Evolutionary conservation across 2,113 vertebrate genomes (phyloP).

Genomic region (Notarius quadriscutis): DNA sequence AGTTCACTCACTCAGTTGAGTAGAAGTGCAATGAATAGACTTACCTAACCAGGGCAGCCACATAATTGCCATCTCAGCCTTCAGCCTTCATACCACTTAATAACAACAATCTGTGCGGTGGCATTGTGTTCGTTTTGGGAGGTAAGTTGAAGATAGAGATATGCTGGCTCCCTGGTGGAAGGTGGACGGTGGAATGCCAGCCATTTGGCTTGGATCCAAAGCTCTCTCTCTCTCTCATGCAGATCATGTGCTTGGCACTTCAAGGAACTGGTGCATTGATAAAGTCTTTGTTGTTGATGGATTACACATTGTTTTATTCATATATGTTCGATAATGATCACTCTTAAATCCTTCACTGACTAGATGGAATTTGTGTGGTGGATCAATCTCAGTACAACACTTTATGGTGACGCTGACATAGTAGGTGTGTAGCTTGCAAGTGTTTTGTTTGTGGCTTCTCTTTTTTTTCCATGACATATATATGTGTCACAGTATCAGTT

Average conservation of each 20-base stretch:
- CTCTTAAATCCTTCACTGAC: neutral
- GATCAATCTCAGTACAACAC: neutral
- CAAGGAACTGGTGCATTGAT: constrained; percentile 10
- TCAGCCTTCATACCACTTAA: constrained; percentile 51
- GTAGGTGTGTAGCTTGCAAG: neutral
- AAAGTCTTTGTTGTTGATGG: neutral
- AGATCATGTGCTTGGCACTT: constrained; percentile 20
- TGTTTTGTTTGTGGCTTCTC: neutral
- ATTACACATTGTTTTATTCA: neutral
- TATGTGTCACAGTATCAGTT: neutral
- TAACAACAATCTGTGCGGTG: constrained; percentile 44
- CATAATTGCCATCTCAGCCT: constrained; percentile 26
- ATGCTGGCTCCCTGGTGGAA: constrained; percentile 1
- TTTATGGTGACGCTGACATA: neutral
- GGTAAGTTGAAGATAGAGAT: constrained; percentile 38
- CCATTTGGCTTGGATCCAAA: constrained; percentile 37
- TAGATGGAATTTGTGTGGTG: neutral
- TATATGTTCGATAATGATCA: neutral
- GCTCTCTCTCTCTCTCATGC: constrained; percentile 49
- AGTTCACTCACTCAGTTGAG: neutral
- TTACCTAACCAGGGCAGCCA: neutral
- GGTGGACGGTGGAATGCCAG: constrained; percentile 29
- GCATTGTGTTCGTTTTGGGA: constrained; percentile 47
- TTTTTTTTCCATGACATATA: neutral
- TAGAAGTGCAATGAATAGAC: constrained; percentile 14